Base-by-base conservation (phyloP, 2,113 vertebrate genomes). In the Urocynchramus pylzowi region DNA sequence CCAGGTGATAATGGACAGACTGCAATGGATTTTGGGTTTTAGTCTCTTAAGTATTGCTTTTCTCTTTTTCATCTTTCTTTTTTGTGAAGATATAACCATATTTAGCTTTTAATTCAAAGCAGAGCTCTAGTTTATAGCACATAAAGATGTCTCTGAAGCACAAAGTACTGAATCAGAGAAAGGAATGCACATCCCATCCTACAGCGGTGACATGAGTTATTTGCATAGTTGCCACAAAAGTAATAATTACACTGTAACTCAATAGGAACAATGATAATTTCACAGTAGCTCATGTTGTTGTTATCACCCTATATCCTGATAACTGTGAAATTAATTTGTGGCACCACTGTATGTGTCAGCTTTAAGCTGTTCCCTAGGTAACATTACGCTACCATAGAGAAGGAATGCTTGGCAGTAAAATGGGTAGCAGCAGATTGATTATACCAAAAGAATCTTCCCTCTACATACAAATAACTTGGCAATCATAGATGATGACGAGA, bases 291-390 rank as follows among this genome's bases (percentile, higher is more conserved):
- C 96, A 90, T 52, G 73, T 96, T 97, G 95, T 95, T 97, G 94
- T 97, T 97, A 97, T 97, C 97, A 80, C 92, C 96, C 96, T 97
- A 94, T 96, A 97, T 97, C 89, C 97, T 97, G 97, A 98, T 98
- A 97, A 97, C 97, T 98, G 95, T 97, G 97, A 98, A 98, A 98
- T 98, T 98, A 98, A 98, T 98, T 97, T 97, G 97, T 96, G 95
- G 96, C 95, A 97, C 93, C 80, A 95, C 96, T 97, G 91, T 97
- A 97, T 96, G 94, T 97, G 96, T 97, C 93, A 95, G 95, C 94
- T 96, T 97, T 96, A 97, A 97, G 97, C 97, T 97, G 97, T 98
- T 98, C 97, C 98, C 97, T 98, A 98, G 98, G 98, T 97, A 98
- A 98, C 97, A 94, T 96, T 97, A 93, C 15, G 37, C 97, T 97